Evolutionary conservation across 2,888 invertebrate species (phyloP), one percentile per base, ranked within the genome.

Genomic region (Argyresthia goedartella): DNA sequence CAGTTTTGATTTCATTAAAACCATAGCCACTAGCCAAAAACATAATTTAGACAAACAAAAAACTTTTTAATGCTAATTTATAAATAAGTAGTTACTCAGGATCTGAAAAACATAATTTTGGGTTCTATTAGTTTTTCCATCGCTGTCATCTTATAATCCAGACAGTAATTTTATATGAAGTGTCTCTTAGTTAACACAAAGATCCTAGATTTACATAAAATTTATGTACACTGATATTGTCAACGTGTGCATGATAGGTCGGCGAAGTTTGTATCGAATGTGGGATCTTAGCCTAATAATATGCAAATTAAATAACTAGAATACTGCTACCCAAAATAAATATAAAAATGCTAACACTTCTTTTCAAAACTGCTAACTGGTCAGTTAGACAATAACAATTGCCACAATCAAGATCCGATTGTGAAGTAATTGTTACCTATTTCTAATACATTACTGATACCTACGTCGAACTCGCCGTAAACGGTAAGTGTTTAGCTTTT

Each of bases 1-100:
- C n/a, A 63, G 66, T 77, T 74, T 71, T 76, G 64, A 66, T 63
- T 64, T 63, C 50, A 54, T 59, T 59, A 58, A 62, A 66, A 72
- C 51, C 44, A 54, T 52, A 49, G 52, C 52, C 54, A 51, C 65
- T 25, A 25, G 25, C 25, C 25, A 25, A 49, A 55, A 57, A 54
- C 55, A 56, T 55, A 45, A 42, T 55, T 51, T 45, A 50, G 43
- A 25, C 41, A 42, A 41, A 34, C 15, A 10, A 49, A 7, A 49
- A 4, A 34, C 25, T 48, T 4, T 16, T 52, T 48, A 52, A 35
- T 36, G 13, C 4, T 48, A n/a, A n/a, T 13, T 52, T 35, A 48
- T 42, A 45, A n/a, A n/a, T n/a, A n/a, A n/a, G n/a, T n/a, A n/a
- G n/a, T n/a, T n/a, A 53, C 51, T 25, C 25, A 25, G 25, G 6